Percentiles rank a stretch among this genome's conserved stretches.
Evolutionary conservation across 2,888 invertebrate species (phyloP).

Genomic region (Axea sp.): DNA sequence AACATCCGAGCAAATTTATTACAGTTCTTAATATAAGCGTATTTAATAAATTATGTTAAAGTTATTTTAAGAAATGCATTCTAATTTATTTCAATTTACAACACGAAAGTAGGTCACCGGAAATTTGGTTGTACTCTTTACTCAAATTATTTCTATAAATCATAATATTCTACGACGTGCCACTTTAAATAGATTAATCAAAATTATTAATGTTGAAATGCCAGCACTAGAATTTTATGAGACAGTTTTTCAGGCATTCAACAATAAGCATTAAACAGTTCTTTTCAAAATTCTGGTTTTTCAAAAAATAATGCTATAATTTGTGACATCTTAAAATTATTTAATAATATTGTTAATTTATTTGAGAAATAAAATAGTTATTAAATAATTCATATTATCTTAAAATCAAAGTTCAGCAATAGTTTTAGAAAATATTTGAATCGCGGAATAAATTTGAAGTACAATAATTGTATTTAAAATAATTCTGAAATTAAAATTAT

Average conservation of each 20-base stretch:
- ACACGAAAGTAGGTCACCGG: constrained; percentile 5
- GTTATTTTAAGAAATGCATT: neutral
- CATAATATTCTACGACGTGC: constrained; percentile 3
- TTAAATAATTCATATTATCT: neutral
- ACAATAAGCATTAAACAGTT: too few species aligned
- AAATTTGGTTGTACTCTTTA: constrained; percentile 13
- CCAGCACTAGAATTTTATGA: neutral
- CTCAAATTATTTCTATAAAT: constrained; percentile 26
- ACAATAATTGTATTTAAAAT: constrained; percentile 1
- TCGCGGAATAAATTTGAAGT: neutral
- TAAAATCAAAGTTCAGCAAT: neutral
- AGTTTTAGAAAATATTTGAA: neutral
- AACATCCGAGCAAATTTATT: too few species aligned
- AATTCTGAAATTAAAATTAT: constrained; percentile 6
- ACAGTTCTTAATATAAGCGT: too few species aligned
- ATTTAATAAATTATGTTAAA: neutral
- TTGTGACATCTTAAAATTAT: too few species aligned
- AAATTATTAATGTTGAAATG: constrained; percentile 16
- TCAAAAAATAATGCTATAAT: too few species aligned
- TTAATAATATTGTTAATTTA: too few species aligned
- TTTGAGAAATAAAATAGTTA: too few species aligned
- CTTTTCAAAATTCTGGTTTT: too few species aligned
- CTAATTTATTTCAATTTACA: constrained; percentile 20
- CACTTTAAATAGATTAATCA: constrained; percentile 19
- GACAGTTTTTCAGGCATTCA: too few species aligned